Evolutionary conservation across 2,797 vertebrate genomes (phyloP), one percentile per base, ranked within the genome.

Genomic region (Helarctos malayanus): DNA sequence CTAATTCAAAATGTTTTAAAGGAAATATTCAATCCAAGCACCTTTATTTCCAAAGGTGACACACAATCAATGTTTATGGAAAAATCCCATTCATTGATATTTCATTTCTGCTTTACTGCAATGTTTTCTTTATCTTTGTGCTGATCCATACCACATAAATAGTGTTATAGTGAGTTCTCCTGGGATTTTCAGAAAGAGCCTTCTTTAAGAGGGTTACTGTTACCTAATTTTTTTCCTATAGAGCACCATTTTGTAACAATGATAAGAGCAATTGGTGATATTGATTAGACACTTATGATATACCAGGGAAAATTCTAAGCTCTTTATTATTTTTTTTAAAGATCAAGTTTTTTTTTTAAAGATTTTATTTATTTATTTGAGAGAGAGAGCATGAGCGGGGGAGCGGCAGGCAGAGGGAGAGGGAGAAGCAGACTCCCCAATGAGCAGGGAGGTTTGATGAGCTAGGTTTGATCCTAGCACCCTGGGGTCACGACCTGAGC

Each of bases 1-100:
- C 89, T 91, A 89, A 89, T 65, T 92, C 41, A 80, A 84, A 95
- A 81, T 69, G 13, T 69, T 85, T 94, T 69, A 38, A 93, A 89
- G 49, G 76, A 93, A 94, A 79, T 38, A 61, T 87, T 93, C 75
- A 87, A 32, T 90, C 47, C 47, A 76, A 92, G 52, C 32, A 94
- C 12, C 4, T 81, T 65, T 73, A 49, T 88, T 95, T 96, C 76
- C 49, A 75, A 80, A 87, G 71, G 27, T 89, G 65, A 90, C 38
- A 68, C 32, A 47, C 32, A 80, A 63, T 73, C 54, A 88, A 32
- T 89, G 78, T 91, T 93, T 94, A 47, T 57, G 38, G 65, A 13
- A 96, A 96, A 84, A 52, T 52, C 0, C 13, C n/a, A 35, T 35
- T 54, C 47, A 59, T 71, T 89, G 69, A 29, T 89, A 78, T 89